Percentiles rank a stretch among this genome's conserved stretches.
phyloP scores from a whole-genome alignment of 1,140 invertebrate genomes.

The Drosophila burlai region DNA sequence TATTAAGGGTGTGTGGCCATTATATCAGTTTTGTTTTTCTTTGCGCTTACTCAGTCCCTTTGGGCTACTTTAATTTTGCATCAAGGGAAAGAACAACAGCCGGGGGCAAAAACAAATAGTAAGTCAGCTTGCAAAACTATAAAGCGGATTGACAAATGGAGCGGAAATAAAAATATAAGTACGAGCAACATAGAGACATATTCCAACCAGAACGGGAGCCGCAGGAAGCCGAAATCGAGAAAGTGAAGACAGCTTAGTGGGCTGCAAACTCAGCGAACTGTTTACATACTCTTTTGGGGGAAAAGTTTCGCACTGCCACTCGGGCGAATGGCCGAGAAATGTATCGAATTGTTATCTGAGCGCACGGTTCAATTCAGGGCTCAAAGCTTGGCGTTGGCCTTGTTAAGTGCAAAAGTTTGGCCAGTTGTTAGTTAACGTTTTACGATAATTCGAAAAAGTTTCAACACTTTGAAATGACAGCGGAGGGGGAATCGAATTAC shows the following conservation, averaged over 20 bases:
- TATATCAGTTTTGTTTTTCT: slow-evolving; percentile 3
- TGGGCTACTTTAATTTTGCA: slow-evolving; percentile 19
- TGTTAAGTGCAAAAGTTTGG: slow-evolving; percentile 42
- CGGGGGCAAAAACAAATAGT: slow-evolving; percentile 29
- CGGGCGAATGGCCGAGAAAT: slow-evolving; percentile 24
- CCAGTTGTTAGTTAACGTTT: slow-evolving; percentile 58
- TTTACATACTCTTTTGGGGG: slow-evolving; percentile 44
- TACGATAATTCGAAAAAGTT: slow-evolving; percentile 50
- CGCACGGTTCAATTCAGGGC: slow-evolving; percentile 16
- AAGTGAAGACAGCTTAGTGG: slow-evolving; percentile 49
- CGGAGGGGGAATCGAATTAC: slow-evolving; percentile 9
- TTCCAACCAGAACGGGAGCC: not conserved
- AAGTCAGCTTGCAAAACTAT: slow-evolving; percentile 50
- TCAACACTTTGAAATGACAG: not conserved
- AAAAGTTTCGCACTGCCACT: slow-evolving; percentile 36
- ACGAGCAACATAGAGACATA: slow-evolving; percentile 19
- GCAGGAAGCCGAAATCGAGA: slow-evolving; percentile 6
- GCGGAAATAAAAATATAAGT: slow-evolving; percentile 63
- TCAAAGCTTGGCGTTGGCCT: slow-evolving; percentile 15
- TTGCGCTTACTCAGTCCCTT: not conserved
- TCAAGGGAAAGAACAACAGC: slow-evolving; percentile 19
- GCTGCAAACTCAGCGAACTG: slow-evolving; percentile 55
- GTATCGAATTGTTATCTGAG: slow-evolving; percentile 37
- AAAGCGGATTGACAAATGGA: slow-evolving; percentile 72
- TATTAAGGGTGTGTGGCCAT: not conserved